Evolutionary conservation across 64 coral and sea anemone species (phyloP).

Genomic region (Acropora yongei): DNA sequence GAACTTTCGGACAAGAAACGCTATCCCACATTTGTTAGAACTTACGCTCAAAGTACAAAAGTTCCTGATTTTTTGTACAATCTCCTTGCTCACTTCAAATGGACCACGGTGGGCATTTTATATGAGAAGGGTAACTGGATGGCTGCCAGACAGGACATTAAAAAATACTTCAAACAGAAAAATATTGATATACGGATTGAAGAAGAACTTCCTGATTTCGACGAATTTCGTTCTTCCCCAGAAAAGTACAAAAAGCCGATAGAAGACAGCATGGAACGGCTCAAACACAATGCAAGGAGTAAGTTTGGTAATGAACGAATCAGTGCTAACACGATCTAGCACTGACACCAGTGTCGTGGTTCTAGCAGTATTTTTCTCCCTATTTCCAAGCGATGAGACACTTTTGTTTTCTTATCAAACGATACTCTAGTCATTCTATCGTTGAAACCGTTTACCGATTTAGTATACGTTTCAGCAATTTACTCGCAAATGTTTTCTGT

Average conservation of each 20-base stretch:
- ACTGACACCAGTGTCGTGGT: too few relatives aligned
- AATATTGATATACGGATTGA: background rate
- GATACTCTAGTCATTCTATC: too few relatives aligned
- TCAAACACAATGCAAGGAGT: slow-evolving; percentile 23
- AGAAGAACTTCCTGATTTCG: background rate
- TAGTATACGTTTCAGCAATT: too few relatives aligned
- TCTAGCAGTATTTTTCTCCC: too few relatives aligned
- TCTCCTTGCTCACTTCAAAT: background rate
- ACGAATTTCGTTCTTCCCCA: too few relatives aligned
- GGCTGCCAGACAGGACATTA: background rate
- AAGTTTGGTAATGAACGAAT: background rate
- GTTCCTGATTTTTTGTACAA: background rate
- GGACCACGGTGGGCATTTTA: slow-evolving; percentile 22
- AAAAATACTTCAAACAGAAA: background rate
- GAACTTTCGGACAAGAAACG: slow-evolving; percentile 50
- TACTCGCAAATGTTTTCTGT: too few relatives aligned
- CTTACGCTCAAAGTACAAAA: slow-evolving; percentile 28
- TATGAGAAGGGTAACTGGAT: background rate
- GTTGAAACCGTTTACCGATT: too few relatives aligned
- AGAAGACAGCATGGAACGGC: background rate
- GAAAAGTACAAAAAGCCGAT: background rate
- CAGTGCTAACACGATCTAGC: too few relatives aligned
- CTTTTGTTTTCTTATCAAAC: too few relatives aligned
- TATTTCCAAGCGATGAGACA: too few relatives aligned
- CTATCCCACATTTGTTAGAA: slow-evolving; percentile 35